These are phyloP conservation scores for Arvicanthis niloticus DNA, from an alignment of 2,113 vertebrate species.

Conservation along the genomic window DNA sequence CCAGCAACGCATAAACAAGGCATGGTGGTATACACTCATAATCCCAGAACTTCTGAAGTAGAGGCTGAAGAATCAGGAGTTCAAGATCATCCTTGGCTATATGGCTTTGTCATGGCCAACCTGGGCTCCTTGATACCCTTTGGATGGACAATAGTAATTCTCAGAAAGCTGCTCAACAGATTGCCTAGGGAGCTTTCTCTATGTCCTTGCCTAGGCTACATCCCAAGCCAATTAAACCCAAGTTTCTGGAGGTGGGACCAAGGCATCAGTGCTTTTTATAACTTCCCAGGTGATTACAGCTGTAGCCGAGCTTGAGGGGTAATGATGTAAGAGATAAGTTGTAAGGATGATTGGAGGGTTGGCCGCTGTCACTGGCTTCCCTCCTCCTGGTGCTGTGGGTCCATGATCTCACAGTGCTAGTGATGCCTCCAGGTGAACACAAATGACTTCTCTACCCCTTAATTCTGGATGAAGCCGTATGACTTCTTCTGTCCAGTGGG, in stretches of 20 bases:
- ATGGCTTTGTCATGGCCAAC: neutral
- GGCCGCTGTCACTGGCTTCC: neutral
- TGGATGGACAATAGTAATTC: neutral
- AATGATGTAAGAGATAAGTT: neutral
- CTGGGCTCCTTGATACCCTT: neutral
- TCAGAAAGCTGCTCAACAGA: slow-evolving; percentile 7
- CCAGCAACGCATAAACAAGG: neutral
- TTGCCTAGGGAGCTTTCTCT: neutral
- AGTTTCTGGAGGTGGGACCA: neutral
- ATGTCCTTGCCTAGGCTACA: neutral
- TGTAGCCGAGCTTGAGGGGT: neutral
- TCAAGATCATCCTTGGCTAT: neutral
- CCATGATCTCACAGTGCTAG: neutral
- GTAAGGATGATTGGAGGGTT: neutral
- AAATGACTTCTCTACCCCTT: neutral
- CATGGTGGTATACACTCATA: neutral
- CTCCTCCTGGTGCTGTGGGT: neutral
- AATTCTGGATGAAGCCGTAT: neutral
- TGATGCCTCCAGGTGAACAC: neutral
- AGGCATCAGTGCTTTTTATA: neutral
- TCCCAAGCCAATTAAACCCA: slow-evolving; percentile 41
- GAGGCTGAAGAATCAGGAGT: neutral
- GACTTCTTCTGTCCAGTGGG: neutral
- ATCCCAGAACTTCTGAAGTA: neutral
- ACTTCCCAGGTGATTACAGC: neutral